Evolutionary conservation across 2,888 invertebrate genomes (phyloP).

Genomic region (Pyralis farinalis): DNA sequence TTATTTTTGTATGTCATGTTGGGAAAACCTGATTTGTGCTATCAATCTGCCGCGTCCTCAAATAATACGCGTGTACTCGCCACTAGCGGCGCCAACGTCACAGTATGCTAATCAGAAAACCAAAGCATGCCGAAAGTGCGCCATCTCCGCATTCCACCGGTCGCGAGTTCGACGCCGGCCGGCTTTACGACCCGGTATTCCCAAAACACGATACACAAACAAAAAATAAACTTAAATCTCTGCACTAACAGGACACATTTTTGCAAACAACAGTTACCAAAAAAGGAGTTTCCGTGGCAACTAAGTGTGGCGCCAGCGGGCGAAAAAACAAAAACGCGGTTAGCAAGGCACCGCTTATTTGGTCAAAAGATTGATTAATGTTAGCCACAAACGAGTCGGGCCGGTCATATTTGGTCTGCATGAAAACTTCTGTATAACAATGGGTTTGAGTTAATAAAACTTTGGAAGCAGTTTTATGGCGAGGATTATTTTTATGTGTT

Average conservation of each 20-base stretch:
- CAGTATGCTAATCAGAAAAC: constrained; percentile 57
- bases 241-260: background rate
- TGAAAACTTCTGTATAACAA: background rate
- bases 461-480: background rate
- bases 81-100: constrained; percentile 1
- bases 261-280: background rate
- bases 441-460: background rate
- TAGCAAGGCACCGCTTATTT: constrained; percentile 1
- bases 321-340: constrained; percentile 4
- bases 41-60: too few relatives aligned
- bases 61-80: background rate
- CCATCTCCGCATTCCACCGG: constrained; percentile 75
- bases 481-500: too few relatives aligned
- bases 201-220: constrained; percentile 26
- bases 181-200: constrained; percentile 41
- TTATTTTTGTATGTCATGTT: too few relatives aligned
- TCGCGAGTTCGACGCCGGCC: constrained; percentile 25
- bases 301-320: constrained; percentile 3
- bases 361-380: constrained; percentile 7
- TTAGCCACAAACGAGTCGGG: background rate
- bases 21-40: too few relatives aligned
- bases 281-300: background rate
- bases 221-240: background rate
- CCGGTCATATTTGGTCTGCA: background rate
- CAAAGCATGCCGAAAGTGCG: constrained; percentile 52